Evolutionary conservation across 2,797 vertebrate species (phyloP).

Genomic region (Ceryle rudis): DNA sequence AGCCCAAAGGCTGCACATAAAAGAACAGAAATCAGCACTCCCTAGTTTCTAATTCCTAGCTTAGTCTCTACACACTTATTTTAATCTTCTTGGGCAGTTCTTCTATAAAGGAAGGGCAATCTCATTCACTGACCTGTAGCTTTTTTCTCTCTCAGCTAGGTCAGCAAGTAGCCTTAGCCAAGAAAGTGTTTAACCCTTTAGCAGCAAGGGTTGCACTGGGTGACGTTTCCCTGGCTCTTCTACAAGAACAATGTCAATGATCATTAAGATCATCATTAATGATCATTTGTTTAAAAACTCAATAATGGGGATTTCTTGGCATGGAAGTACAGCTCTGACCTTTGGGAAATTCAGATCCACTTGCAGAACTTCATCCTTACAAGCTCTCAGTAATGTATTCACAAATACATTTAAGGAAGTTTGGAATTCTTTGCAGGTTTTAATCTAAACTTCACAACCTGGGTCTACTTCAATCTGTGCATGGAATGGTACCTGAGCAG

Average conservation of each 20-base stretch:
- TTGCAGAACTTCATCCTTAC: neutral
- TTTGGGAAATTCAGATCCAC: conserved; percentile 14
- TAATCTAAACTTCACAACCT: neutral
- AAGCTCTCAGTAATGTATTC: neutral
- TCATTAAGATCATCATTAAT: conserved; percentile 42
- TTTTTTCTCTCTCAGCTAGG: conserved; percentile 13
- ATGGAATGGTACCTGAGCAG: neutral
- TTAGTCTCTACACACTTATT: conserved; percentile 10
- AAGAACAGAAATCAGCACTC: conserved; percentile 30
- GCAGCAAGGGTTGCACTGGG: neutral
- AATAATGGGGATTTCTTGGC: conserved; percentile 15
- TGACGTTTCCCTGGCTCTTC: conserved; percentile 16
- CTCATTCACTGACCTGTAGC: neutral
- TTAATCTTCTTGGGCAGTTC: conserved; percentile 18
- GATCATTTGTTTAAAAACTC: conserved; percentile 39
- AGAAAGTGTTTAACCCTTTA: conserved; percentile 50
- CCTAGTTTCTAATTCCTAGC: conserved; percentile 1
- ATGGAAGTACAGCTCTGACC: neutral
- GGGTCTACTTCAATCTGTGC: neutral
- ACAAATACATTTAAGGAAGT: neutral
- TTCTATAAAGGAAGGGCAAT: conserved; percentile 15
- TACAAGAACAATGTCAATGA: conserved; percentile 1
- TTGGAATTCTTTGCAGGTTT: neutral
- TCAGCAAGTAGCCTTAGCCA: conserved; percentile 25
- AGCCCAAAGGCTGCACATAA: conserved; percentile 1